Evolutionary conservation across 2,797 vertebrate species (phyloP), one percentile per base, ranked within the genome.

Genomic region (Falco peregrinus): DNA sequence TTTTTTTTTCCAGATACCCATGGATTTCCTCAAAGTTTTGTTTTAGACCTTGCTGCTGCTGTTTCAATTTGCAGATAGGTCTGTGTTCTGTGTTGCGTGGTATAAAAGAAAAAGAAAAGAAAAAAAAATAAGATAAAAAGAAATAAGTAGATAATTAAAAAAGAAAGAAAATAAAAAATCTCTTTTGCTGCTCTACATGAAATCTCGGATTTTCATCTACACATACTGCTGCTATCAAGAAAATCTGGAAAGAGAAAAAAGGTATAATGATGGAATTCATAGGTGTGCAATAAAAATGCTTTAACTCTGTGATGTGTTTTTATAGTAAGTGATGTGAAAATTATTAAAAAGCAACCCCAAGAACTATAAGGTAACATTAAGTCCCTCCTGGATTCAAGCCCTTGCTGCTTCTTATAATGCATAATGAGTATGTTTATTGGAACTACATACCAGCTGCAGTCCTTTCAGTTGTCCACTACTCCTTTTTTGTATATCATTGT

Each of bases 401-500:
- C 31, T 73, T 63, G n/a, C 47, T 75, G 19, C 48, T 77, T 37
- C 28, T 67, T 51, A 10, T 13, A 37, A 22, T 51, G 43, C n/a
- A 21, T 47, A 16, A 54, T 29, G 14, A 70, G 16, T 29, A 16
- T 2, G 4, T 59, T 60, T 54, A 25, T 60, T 26, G 61, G 48
- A 82, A 48, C 33, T 17, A 24, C 3, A 0, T 25, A 22, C 50
- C 68, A 79, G 51, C 31, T 51, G 47, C 56, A 64, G 9, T 54
- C 21, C n/a, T 71, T 35, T 31, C 18, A 35, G 26, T 19, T 57
- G 33, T 70, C 31, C 29, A 3, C 17, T 51, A 6, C 5, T 80
- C 63, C 57, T 71, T 4, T 1, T 61, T 80, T 29, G 7, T 28
- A 6, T 11, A 3, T n/a, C 0, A 0, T 7, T 73, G 35, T 21